A percentile compares a stretch with the other conserved stretches of the same genome.
Conservation (phyloP, 2,113 vertebrate genomes). For the Glaucidium brasilianum region DNA sequence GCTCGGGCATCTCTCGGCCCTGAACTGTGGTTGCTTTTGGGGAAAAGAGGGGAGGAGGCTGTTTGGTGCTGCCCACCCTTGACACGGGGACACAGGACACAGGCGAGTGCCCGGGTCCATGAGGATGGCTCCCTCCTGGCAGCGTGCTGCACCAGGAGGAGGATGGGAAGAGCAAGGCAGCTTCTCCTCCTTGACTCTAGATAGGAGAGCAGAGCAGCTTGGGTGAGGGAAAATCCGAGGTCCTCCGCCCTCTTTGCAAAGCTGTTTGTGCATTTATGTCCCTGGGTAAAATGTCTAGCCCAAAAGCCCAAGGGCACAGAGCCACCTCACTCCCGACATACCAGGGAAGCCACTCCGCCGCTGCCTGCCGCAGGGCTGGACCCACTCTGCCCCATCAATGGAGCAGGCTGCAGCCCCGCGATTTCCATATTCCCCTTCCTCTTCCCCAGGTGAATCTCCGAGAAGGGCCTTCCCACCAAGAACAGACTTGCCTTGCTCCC, state of each 20-base stretch:
- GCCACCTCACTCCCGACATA: background rate
- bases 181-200: background rate
- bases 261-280: background rate
- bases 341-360: background rate
- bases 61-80: background rate
- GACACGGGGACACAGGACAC: background rate
- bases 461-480: conserved; percentile 44
- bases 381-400: accelerated
- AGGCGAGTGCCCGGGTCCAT: accelerated
- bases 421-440: background rate
- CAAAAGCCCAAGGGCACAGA: background rate
- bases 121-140: accelerated
- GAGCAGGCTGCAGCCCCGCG: background rate
- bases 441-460: background rate
- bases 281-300: accelerated
- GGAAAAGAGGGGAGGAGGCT: background rate
- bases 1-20: background rate
- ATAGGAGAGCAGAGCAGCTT: background rate
- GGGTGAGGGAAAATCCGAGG: background rate
- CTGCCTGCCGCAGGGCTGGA: background rate
- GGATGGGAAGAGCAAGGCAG: background rate
- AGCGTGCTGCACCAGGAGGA: accelerated
- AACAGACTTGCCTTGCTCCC: conserved; percentile 53
- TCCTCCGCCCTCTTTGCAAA: background rate
- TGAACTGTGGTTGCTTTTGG: background rate